These are phyloP conservation scores for Siderastrea siderea DNA, from an alignment of 92 coral and sea anemone genomes.

Conservation along the genomic window DNA sequence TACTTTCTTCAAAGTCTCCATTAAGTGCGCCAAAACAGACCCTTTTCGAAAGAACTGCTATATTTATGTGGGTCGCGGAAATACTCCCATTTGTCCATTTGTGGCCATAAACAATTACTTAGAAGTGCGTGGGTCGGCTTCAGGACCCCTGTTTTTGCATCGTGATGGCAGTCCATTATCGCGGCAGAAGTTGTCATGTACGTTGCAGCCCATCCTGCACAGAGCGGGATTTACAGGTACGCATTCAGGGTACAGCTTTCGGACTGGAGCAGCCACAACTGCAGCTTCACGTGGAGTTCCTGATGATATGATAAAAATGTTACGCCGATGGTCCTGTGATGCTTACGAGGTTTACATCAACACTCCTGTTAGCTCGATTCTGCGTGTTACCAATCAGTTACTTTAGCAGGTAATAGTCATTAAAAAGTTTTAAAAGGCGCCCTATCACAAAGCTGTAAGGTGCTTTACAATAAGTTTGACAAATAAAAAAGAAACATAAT, in stretches of 20 bases:
- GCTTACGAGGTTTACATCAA: constrained; percentile 18
- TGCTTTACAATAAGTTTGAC: too few relatives aligned
- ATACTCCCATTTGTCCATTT: constrained; percentile 53
- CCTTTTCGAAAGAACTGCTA: constrained; percentile 69
- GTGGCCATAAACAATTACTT: constrained; percentile 49
- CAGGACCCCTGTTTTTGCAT: constrained; percentile 57
- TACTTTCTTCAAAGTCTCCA: constrained; percentile 25
- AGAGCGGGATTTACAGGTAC: constrained; percentile 40
- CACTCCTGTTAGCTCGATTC: neutral
- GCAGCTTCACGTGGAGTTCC: constrained; percentile 66
- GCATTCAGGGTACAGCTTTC: constrained; percentile 70
- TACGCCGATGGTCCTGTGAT: constrained; percentile 47
- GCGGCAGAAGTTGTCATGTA: constrained; percentile 26
- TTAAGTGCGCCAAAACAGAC: constrained; percentile 55
- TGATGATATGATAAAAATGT: constrained; percentile 39
- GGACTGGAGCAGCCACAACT: constrained; percentile 77
- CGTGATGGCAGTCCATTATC: constrained; percentile 62
- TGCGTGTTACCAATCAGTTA: constrained; percentile 19
- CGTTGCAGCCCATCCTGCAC: constrained; percentile 47
- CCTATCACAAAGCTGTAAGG: too few relatives aligned
- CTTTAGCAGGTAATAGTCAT: constrained; percentile 14
- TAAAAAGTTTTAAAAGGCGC: too few relatives aligned
- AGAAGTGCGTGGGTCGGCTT: constrained; percentile 7
- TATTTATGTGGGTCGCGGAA: constrained; percentile 48
- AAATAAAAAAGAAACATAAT: too few relatives aligned